Evolutionary conservation across 1,140 invertebrate genomes (phyloP), one percentile per base, ranked within the genome.

Genomic region (Hycleus phaleratus): DNA sequence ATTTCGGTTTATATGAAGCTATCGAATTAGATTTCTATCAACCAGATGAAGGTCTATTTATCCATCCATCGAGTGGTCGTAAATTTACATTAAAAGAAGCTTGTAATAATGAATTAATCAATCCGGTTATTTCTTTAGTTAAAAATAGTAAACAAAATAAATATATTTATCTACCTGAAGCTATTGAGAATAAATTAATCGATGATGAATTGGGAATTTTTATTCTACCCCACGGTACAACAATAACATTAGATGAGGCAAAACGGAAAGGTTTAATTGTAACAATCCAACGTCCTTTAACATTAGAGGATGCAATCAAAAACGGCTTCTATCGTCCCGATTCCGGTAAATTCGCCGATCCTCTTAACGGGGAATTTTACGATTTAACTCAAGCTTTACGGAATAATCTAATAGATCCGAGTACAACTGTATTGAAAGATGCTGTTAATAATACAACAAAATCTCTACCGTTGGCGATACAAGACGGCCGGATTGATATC

Each of bases 1-100:
- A 85, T 49, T 90, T 91, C 68, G 84, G 85, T 38, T 72, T 97
- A 2, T 88, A 93, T 63, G 90, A 96, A 70, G 82, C 87, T 8
- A 73, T 97, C 38, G 76, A 83, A 45, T 88, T 92, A 82, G 87
- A 88, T 56, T 80, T 95, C 61, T 93, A 91, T 70, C 83, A 92
- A 62, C 70, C 79, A 2, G 74, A 81, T 25, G 83, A 85, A 46
- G 81, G 85, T 10, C 79, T 83, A 60, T 89, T 97, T 68, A 77
- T 89, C 7, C 89, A 96, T 73, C 93, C 94, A 2, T 81, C 85
- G 1, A 88, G 82, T 11, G 87, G 88, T 38, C 82, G 85, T 62
- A 83, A 81, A 68, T 77, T 92, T 3, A 86, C 85, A n/a, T 72
- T 98, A 2, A 83, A 85, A 60, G 86, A 90, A 62, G 86, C 91